Conservation (phyloP, 2,113 vertebrate species). For the Numenius arquata region DNA sequence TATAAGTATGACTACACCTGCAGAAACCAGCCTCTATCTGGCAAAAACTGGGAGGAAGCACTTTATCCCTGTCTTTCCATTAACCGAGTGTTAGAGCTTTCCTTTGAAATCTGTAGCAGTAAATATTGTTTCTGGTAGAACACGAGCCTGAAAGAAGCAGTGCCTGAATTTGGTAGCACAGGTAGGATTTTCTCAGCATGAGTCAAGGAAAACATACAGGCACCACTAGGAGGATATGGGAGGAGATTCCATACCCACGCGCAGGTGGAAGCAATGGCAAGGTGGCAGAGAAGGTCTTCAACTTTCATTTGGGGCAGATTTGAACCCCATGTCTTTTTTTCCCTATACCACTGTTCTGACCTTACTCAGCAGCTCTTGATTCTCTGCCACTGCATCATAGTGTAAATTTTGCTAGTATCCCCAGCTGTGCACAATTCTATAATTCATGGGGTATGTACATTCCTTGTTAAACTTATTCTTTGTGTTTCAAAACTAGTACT, state of each 20-base stretch:
- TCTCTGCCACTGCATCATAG: neutral
- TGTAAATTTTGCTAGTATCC: neutral
- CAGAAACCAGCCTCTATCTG: neutral
- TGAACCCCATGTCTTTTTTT: neutral
- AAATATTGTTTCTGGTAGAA: neutral
- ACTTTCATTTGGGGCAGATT: neutral
- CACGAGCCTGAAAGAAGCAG: neutral
- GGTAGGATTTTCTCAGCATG: neutral
- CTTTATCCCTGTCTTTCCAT: neutral
- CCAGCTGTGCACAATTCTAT: neutral
- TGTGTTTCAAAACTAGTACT: neutral
- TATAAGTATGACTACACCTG: neutral
- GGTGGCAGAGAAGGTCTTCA: neutral
- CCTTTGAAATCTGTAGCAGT: neutral
- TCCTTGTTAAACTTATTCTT: neutral
- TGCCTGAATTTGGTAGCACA: neutral
- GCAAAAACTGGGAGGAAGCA: neutral
- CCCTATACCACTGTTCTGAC: neutral
- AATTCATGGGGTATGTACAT: neutral
- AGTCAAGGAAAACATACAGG: neutral
- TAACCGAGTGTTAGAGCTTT: neutral
- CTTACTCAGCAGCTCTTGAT: neutral
- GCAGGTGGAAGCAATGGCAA: neutral
- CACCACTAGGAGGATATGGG: accelerated
- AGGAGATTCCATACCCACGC: neutral